Base-by-base conservation (phyloP, 2,888 invertebrate genomes). In the Philaethria dido region DNA sequence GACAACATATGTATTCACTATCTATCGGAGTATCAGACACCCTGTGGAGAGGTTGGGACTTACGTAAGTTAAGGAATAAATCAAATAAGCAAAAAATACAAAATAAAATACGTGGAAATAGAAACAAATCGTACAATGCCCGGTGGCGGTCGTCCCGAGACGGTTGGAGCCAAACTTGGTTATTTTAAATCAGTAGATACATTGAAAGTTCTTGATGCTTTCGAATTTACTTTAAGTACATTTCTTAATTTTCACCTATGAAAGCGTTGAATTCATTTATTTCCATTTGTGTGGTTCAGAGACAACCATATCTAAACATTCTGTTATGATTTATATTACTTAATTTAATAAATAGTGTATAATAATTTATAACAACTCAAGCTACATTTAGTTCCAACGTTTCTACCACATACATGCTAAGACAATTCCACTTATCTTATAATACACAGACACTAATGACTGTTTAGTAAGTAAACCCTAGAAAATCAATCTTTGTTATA, bases 61-160 rank as follows among this genome's bases (percentile, higher is more conserved):
- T 67, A 67, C 69, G 62, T 69, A 88, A 92, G 89, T 89, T 91
- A 90, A 81, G 80, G 87, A 82, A 92, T 92, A 92, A 91, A 92
- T 92, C 92, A 91, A 87, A 81, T 81, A 85, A 87, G 85, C 62
- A 69, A 71, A 74, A 74, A 75, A 87, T 85, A 84, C 87, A 87
- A 87, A 86, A 88, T 88, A 89, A 88, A 90, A 91, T 92, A 91
- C 91, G 90, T 88, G 90, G 92, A 90, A 90, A 90, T 85, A 82
- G 84, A 85, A 86, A 89, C 89, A 88, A 88, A 89, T 90, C 85
- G 83, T 81, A 88, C 88, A 87, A 88, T 87, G 81, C 83, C 80
- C 84, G 64, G 89, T 85, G 85, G 89, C 79, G 82, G 80, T 73
- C 71, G 75, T 73, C 77, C 61, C 3, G 25, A 9, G 59, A 44